Conservation (phyloP, 2,888 invertebrate species). For the Oithona nana region DNA sequence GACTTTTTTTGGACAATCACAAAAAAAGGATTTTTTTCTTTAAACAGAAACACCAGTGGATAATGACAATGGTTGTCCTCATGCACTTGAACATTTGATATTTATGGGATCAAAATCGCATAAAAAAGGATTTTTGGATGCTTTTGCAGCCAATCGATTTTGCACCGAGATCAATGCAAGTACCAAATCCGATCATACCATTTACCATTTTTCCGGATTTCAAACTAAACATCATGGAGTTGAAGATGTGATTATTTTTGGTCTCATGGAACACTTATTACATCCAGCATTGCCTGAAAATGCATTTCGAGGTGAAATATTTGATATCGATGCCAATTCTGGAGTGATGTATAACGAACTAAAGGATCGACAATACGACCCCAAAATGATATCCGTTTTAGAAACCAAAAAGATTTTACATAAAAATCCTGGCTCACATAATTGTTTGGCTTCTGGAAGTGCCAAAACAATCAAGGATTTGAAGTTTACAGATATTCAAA, state of each 20-base stretch:
- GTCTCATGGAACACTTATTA: too few species aligned
- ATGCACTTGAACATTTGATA: conserved; percentile 75
- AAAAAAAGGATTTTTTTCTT: too few species aligned
- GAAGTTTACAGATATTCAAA: background rate
- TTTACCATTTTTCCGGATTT: background rate
- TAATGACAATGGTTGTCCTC: conserved; percentile 78
- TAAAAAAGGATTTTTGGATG: conserved; percentile 37
- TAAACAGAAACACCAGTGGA: conserved; percentile 24
- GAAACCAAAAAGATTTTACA: background rate
- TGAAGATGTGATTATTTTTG: too few species aligned
- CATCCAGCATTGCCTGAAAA: background rate
- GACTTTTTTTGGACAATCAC: too few species aligned
- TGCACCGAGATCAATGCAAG: background rate
- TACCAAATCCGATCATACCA: background rate
- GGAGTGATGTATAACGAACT: background rate
- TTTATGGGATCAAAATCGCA: conserved; percentile 75
- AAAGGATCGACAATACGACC: background rate
- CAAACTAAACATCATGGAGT: background rate
- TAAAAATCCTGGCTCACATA: background rate
- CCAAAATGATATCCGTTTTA: background rate
- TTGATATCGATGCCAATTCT: background rate
- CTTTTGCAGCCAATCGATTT: background rate
- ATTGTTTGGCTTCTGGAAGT: background rate
- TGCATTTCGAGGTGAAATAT: background rate
- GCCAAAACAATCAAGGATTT: background rate